Conservation (phyloP, 2,888 invertebrate species). For the Arrhopalites spinosus region DNA sequence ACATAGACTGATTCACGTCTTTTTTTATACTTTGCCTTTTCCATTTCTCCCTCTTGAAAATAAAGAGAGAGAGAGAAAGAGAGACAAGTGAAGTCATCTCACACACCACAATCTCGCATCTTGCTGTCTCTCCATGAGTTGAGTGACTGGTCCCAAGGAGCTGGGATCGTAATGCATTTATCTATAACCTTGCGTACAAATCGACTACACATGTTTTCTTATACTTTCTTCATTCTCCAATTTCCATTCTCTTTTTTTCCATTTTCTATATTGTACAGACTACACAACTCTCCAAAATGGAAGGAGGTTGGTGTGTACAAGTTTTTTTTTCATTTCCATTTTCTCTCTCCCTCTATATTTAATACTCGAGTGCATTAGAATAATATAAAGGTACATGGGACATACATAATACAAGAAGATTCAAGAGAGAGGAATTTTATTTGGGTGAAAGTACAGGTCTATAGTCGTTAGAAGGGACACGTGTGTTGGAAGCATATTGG, state of each 20-base stretch:
- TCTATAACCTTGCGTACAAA: neutral
- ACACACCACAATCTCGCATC: neutral
- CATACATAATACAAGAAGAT: too few relatives aligned
- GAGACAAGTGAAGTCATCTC: neutral
- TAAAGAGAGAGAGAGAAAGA: neutral
- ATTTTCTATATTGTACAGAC: too few relatives aligned
- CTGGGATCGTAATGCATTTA: neutral
- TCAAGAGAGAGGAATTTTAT: too few relatives aligned
- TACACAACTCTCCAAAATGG: too few relatives aligned
- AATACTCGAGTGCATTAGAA: too few relatives aligned
- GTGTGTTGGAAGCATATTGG: neutral
- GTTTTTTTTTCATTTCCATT: too few relatives aligned
- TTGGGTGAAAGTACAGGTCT: too few relatives aligned
- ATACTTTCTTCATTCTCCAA: neutral
- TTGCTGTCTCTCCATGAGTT: neutral
- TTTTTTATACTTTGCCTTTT: too few relatives aligned
- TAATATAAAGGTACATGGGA: too few relatives aligned
- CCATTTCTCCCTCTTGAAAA: neutral
- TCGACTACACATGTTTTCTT: conserved; percentile 4
- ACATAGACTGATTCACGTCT: too few relatives aligned
- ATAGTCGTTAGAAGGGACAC: neutral
- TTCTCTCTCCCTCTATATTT: too few relatives aligned
- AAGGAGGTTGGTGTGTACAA: too few relatives aligned
- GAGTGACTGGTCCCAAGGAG: neutral
- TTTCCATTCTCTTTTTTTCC: neutral